Conservation (phyloP, 2,113 vertebrate genomes). For the Cephalopterus ornatus region DNA sequence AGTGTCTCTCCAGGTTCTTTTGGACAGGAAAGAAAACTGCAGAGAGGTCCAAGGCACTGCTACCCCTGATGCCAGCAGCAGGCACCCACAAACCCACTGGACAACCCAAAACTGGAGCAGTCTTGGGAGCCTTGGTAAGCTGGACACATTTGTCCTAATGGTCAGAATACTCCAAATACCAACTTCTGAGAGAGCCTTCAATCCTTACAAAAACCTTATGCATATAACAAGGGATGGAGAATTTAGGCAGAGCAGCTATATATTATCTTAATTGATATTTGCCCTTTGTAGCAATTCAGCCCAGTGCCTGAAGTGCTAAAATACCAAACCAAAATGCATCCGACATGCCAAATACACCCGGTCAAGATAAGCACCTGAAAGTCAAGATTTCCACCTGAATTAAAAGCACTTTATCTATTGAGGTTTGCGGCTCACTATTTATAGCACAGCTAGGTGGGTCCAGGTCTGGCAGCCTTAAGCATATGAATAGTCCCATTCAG, state of each 20-base stretch:
- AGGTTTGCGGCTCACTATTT: background rate
- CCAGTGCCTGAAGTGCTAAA: background rate
- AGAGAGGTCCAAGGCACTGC: fast-evolving
- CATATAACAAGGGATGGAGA: background rate
- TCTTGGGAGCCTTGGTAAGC: background rate
- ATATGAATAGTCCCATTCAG: background rate
- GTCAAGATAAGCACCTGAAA: background rate
- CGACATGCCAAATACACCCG: background rate
- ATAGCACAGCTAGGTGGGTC: background rate
- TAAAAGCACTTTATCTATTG: background rate
- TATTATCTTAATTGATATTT: background rate
- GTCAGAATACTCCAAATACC: background rate
- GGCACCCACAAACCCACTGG: background rate
- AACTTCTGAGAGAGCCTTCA: background rate
- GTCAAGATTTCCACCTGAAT: background rate
- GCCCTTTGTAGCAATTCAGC: background rate
- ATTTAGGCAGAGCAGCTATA: background rate
- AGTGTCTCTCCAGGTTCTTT: background rate
- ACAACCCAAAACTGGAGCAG: background rate
- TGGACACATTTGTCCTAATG: background rate
- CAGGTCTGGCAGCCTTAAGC: background rate
- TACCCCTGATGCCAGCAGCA: fast-evolving
- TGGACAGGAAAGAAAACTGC: background rate
- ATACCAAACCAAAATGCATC: background rate
- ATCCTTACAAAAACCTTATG: background rate